Conservation (phyloP, 92 coral and sea anemone genomes). For the Virgularia gustaviana region DNA sequence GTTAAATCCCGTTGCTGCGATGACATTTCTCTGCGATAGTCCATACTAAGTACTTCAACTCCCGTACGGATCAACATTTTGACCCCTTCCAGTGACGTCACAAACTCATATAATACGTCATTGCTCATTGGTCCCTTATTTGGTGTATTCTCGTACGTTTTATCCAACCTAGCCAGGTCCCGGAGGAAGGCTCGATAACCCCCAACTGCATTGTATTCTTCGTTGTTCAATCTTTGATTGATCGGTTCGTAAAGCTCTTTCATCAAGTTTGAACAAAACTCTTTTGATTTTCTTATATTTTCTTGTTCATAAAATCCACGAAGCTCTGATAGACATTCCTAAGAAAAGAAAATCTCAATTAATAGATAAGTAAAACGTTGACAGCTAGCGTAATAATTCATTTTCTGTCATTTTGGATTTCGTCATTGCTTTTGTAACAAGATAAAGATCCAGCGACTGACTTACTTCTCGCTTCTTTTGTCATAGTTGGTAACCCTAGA, state of each 20-base stretch:
- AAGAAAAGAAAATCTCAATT: constrained; percentile 1
- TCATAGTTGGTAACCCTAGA: too few species aligned
- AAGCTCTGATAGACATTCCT: constrained; percentile 12
- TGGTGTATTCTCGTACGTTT: constrained; percentile 19
- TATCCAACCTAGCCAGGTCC: constrained; percentile 29
- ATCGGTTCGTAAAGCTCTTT: constrained; percentile 32
- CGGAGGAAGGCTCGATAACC: constrained; percentile 29
- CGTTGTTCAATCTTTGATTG: constrained; percentile 24
- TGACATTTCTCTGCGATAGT: neutral
- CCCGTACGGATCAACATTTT: constrained; percentile 36
- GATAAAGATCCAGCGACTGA: too few species aligned
- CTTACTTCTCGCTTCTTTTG: too few species aligned
- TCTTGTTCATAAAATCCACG: constrained; percentile 19
- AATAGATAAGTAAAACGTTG: too few species aligned
- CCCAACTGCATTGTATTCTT: constrained; percentile 23
- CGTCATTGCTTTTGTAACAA: too few species aligned
- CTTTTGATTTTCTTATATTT: constrained; percentile 26
- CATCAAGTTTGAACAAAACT: constrained; percentile 26
- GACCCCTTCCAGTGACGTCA: constrained; percentile 34
- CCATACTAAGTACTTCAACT: constrained; percentile 26
- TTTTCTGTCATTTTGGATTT: too few species aligned
- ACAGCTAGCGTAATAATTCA: too few species aligned
- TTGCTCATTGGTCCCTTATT: constrained; percentile 35
- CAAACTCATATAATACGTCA: constrained; percentile 25
- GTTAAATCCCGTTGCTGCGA: neutral